These are phyloP conservation scores for Atta texana DNA, from an alignment of 1,140 invertebrate species.

Conservation along the genomic window DNA sequence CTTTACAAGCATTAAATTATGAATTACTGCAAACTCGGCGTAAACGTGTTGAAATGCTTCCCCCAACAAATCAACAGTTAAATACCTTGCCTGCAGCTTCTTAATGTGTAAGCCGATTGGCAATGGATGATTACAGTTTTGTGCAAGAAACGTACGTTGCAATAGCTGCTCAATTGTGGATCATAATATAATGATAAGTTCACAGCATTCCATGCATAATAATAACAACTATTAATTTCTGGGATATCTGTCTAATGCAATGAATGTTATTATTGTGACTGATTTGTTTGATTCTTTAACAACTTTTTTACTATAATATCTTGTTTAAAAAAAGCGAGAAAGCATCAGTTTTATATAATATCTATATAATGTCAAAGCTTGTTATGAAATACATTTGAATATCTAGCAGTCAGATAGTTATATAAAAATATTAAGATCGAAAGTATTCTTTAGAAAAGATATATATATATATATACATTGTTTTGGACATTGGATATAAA, in stretches of 20 bases:
- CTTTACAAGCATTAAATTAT: constrained; percentile 19
- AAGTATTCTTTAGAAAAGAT: background rate
- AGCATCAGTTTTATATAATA: background rate
- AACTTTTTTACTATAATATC: background rate
- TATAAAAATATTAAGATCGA: background rate
- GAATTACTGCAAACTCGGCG: background rate
- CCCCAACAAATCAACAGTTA: background rate
- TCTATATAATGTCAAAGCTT: background rate
- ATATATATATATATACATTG: background rate
- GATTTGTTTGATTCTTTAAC: background rate
- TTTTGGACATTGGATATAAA: too few relatives aligned
- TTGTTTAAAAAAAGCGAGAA: background rate
- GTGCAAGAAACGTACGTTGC: constrained; percentile 60
- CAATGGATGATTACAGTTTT: constrained; percentile 58
- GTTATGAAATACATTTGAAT: background rate
- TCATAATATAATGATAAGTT: background rate
- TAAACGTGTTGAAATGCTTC: constrained; percentile 31
- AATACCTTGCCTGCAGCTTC: background rate
- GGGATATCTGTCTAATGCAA: constrained; percentile 63
- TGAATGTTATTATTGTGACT: constrained; percentile 22
- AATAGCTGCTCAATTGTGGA: constrained; percentile 41
- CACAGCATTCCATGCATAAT: constrained; percentile 20
- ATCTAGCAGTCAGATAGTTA: background rate
- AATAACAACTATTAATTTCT: constrained; percentile 66
- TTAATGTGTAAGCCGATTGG: constrained; percentile 24